Evolutionary conservation across 2,888 invertebrate species (phyloP), one percentile per base, ranked within the genome.

Genomic region (Acleris emargana): DNA sequence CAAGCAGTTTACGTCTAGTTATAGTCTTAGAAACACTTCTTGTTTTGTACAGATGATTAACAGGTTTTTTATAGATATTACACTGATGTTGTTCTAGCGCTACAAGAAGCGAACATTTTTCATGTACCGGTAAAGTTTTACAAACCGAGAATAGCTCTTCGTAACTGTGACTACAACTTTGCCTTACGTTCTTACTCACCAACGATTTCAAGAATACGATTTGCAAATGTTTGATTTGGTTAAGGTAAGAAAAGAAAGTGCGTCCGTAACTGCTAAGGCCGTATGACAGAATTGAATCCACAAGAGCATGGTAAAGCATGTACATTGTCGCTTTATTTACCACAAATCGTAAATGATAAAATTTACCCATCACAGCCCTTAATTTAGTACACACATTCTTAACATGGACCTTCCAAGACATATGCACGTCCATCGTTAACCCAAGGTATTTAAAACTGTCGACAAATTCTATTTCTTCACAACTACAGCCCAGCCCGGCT

Each of bases 381-480:
- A 62, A 20, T 18, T 32, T 53, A 28, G 38, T 54, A 28, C 61
- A 54, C 32, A 62, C 52, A 17, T 11, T 43, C 5, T 62, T 11
- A 22, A 62, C 22, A 11, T 64, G 64, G 3, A 22, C 32, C 59
- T 59, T 64, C 43, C 58, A 64, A 18, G 47, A 49, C 9, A 64
- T 49, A 22, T 59, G 17, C 13, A 9, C 16, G 42, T 59, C 64
- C 13, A 64, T 38, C 17, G 18, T 45, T 38, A 64, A 22, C 1
- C 59, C 64, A 13, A 64, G 38, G 50, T 66, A 66, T 50, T 60
- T 60, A 47, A 25, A 45, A 6, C 25, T 55, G 17, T 49, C 28
- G 4, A 66, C 64, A 38, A 25, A 38, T 42, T 64, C 59, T 49
- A 58, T 42, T 16, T 6, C 13, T 13, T 20, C 20, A 47, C 64